Conservation (phyloP, 2,888 invertebrate genomes). For the Epsilonema sp. region DNA sequence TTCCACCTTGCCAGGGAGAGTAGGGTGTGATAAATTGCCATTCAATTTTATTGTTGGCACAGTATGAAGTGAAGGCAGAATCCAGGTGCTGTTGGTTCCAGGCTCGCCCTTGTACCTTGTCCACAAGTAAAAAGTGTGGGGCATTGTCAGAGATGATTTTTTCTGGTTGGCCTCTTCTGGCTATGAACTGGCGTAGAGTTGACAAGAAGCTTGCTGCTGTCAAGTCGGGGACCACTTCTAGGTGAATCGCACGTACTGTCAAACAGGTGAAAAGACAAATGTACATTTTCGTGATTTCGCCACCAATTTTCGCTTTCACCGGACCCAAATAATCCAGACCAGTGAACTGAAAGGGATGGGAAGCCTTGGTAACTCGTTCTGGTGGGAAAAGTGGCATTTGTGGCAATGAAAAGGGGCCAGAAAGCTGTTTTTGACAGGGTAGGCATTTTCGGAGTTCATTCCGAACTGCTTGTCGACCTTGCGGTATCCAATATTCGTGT, state of each 20-base stretch:
- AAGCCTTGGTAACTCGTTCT: conserved; percentile 7
- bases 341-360: conserved; percentile 10
- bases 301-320: neutral
- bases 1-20: neutral
- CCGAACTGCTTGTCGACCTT: conserved; percentile 1
- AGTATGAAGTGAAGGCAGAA: neutral
- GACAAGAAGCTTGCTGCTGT: conserved; percentile 7
- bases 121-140: conserved; percentile 27
- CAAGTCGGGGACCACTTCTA: conserved; percentile 8
- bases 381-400: conserved; percentile 7
- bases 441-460: conserved; percentile 2
- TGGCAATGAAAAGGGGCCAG: conserved; percentile 2
- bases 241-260: conserved; percentile 10
- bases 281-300: conserved; percentile 1
- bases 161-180: conserved; percentile 8
- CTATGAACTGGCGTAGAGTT: conserved; percentile 9
- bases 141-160: conserved; percentile 25
- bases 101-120: conserved; percentile 19
- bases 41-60: neutral
- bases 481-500: conserved; percentile 8
- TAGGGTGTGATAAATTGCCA: neutral
- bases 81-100: conserved; percentile 5
- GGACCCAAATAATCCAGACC: conserved; percentile 15
- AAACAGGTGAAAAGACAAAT: conserved; percentile 11
- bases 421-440: neutral